Evolutionary conservation across 2,888 invertebrate species (phyloP).

Genomic region (Tricholauxania praeusta): DNA sequence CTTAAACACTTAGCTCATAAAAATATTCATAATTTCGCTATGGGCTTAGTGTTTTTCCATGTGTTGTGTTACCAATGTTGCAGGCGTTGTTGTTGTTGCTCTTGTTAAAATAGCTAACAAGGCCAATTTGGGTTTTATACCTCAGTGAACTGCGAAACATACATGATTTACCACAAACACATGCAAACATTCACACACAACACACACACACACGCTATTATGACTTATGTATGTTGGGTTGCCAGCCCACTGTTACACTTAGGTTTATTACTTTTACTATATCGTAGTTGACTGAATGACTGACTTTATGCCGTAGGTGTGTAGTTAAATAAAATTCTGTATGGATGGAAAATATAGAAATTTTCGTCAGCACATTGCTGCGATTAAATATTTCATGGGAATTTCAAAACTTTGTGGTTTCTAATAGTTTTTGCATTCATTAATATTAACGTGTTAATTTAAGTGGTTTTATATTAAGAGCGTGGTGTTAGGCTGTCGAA

Average conservation of each 20-base stretch:
- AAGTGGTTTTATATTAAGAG: too few species aligned
- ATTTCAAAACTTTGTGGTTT: too few species aligned
- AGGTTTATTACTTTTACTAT: constrained; percentile 8
- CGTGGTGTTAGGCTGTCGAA: too few species aligned
- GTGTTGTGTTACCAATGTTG: background rate
- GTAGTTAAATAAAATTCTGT: too few species aligned
- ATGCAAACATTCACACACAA: constrained; percentile 18
- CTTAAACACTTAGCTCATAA: constrained; percentile 4
- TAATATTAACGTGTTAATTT: too few species aligned
- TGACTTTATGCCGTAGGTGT: too few species aligned
- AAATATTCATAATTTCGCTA: constrained; percentile 17
- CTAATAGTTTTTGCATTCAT: too few species aligned
- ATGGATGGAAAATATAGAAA: too few species aligned
- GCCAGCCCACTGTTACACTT: background rate
- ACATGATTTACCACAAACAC: background rate
- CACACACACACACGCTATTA: constrained; percentile 21
- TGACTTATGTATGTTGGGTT: background rate
- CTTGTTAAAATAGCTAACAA: constrained; percentile 1
- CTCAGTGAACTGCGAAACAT: background rate
- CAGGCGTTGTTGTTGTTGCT: background rate
- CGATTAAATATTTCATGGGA: too few species aligned
- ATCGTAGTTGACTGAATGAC: too few species aligned
- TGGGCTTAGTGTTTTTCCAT: background rate
- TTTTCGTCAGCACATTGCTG: too few species aligned
- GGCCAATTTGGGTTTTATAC: constrained; percentile 23